A percentile compares a stretch with the other conserved stretches of the same genome.
Conservation (phyloP, 2,888 invertebrate species). For the Tanytarsus gracilentus region DNA sequence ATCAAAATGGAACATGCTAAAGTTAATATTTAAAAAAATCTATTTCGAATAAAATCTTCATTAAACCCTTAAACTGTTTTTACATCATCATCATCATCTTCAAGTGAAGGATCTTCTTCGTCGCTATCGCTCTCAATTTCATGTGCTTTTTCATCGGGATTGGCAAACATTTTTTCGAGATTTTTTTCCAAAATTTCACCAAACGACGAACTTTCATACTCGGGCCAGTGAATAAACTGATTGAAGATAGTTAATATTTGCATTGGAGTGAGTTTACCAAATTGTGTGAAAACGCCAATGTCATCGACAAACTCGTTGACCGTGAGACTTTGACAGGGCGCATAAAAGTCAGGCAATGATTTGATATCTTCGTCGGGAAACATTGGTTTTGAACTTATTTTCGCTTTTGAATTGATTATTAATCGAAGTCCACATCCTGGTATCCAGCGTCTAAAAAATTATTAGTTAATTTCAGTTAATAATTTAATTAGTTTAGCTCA, state of each 20-base stretch:
- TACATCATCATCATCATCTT: slow-evolving; percentile 36
- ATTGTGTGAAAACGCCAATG: slow-evolving; percentile 62
- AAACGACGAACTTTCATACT: slow-evolving; percentile 56
- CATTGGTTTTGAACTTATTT: slow-evolving; percentile 29
- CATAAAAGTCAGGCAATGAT: slow-evolving; percentile 36
- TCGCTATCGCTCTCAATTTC: slow-evolving; percentile 33
- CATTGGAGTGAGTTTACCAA: slow-evolving; percentile 55
- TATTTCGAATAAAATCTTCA: not conserved
- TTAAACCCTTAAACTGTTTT: not conserved
- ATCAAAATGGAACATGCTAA: slow-evolving; percentile 8
- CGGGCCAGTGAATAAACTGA: slow-evolving; percentile 51
- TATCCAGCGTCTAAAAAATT: slow-evolving; percentile 52
- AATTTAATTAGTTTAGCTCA: slow-evolving; percentile 29
- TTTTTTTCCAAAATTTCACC: slow-evolving; percentile 55
- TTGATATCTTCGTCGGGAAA: slow-evolving; percentile 31
- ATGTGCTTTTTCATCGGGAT: slow-evolving; percentile 37
- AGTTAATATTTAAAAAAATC: not conserved
- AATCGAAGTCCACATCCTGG: slow-evolving; percentile 62
- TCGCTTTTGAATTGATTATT: slow-evolving; percentile 40
- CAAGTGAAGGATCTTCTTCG: too few species aligned
- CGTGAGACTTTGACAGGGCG: slow-evolving; percentile 36
- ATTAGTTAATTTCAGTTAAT: slow-evolving; percentile 26
- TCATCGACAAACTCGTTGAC: slow-evolving; percentile 43
- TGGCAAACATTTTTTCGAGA: slow-evolving; percentile 45
- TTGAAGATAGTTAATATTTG: slow-evolving; percentile 58